A percentile compares a stretch with the other conserved stretches of the same genome.
phyloP scores from a whole-genome alignment of 2,113 vertebrate genomes.

The Alectura lathami region DNA sequence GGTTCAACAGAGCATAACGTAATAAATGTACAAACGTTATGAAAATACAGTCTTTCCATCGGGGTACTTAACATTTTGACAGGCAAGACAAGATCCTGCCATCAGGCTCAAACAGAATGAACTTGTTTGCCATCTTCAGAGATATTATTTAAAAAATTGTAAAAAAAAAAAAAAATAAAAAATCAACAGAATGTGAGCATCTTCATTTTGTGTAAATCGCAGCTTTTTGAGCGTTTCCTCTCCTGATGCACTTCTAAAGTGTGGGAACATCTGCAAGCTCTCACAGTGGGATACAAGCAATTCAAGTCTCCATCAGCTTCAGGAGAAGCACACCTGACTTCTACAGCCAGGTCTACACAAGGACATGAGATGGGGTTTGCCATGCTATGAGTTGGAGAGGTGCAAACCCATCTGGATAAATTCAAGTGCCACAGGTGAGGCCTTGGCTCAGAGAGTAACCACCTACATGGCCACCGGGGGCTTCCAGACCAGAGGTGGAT shows the following conservation, averaged over 20 bases:
- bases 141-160: neutral
- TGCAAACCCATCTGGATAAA: neutral
- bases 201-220: neutral
- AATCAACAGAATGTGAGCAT: neutral
- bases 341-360: neutral
- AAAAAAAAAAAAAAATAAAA: neutral
- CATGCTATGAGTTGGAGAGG: fast-evolving
- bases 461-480: fast-evolving
- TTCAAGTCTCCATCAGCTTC: neutral
- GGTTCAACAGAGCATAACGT: neutral
- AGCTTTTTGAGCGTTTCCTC: neutral
- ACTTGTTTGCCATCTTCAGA: neutral
- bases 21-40: neutral
- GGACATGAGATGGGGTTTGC: neutral
- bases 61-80: neutral
- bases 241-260: neutral
- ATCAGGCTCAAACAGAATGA: neutral
- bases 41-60: neutral
- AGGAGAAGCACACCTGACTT: neutral
- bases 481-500: neutral
- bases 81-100: neutral
- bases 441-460: neutral
- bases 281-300: neutral
- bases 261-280: neutral
- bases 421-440: neutral